Evolutionary conservation across 2,113 vertebrate genomes (phyloP).

Genomic region (Pachycephala philippinensis): DNA sequence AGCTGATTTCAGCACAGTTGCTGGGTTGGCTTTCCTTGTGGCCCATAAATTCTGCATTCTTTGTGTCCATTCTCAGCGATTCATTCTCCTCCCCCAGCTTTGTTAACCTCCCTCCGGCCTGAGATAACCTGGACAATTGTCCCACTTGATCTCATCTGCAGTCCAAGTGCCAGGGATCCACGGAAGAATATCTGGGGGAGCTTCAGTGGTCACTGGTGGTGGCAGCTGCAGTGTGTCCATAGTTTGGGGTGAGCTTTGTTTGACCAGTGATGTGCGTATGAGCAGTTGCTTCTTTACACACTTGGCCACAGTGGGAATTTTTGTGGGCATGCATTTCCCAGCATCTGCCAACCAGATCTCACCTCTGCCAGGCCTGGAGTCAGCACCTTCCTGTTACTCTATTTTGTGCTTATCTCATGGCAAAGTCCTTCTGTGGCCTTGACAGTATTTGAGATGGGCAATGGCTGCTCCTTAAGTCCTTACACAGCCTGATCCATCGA

Average conservation of each 20-base stretch:
- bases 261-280: background rate
- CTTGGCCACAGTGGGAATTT: background rate
- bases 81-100: background rate
- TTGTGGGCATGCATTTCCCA: background rate
- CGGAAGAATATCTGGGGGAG: background rate
- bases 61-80: background rate
- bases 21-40: background rate
- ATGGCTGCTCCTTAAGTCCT: background rate
- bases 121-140: background rate
- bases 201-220: background rate
- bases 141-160: background rate
- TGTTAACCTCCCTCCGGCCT: background rate
- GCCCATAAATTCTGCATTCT: background rate
- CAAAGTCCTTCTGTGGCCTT: background rate
- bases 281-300: background rate
- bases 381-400: background rate
- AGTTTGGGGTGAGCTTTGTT: background rate
- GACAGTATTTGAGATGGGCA: background rate
- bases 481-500: background rate
- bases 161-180: background rate
- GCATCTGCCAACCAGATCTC: background rate
- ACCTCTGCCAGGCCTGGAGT: background rate
- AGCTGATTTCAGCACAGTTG: background rate
- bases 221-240: background rate
- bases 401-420: background rate